Evolutionary conservation across 2,888 invertebrate species (phyloP), one percentile per base, ranked within the genome.

Genomic region (Ashinkailepas kermadecensis): DNA sequence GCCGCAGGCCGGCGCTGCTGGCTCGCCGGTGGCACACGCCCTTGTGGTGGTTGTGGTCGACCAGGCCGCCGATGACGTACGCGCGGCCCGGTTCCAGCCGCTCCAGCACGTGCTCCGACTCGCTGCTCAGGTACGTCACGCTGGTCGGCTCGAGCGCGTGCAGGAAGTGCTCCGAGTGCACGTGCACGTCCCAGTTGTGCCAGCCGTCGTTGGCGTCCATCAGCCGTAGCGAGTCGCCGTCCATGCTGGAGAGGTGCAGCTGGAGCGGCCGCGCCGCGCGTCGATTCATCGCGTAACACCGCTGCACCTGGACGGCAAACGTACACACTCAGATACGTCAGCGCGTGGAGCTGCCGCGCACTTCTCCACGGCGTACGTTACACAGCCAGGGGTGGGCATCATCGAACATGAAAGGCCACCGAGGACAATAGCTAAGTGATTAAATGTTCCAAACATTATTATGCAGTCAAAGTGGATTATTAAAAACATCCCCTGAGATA

Each of bases 21-120:
- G 99, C 99, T 85, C 94, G 90, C 85, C 92, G 91, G 87, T 93
- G 91, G 86, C 97, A 97, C 23, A 95, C 88, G 4, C 97, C 97
- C 93, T 98, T 99, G 85, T 97, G 94, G 85, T 93, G 91, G 89
- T 99, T 99, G 87, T 99, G 99, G 89, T 99, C 99, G 0, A 99
- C 97, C 78, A 99, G 89, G 57, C 98, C 99, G 70, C 99, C 99
- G 87, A 99, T 98, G 81, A 99, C 92, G 86, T 99, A 99, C 79
- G 93, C 91, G 86, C 93, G 93, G 83, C 92, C 90, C 54, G 93
- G 91, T 85, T 94, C 92, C 85, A 97, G 89, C 82, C 91, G 90
- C 7, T 86, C 85, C 84, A 99, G 90, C 11, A 95, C 88, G 89
- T 95, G 95, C 80, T 95, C 93, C 21, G 98, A 98, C 88, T 99